phyloP scores from a whole-genome alignment of 2,113 vertebrate species.

The Lipophrys pholis region DNA sequence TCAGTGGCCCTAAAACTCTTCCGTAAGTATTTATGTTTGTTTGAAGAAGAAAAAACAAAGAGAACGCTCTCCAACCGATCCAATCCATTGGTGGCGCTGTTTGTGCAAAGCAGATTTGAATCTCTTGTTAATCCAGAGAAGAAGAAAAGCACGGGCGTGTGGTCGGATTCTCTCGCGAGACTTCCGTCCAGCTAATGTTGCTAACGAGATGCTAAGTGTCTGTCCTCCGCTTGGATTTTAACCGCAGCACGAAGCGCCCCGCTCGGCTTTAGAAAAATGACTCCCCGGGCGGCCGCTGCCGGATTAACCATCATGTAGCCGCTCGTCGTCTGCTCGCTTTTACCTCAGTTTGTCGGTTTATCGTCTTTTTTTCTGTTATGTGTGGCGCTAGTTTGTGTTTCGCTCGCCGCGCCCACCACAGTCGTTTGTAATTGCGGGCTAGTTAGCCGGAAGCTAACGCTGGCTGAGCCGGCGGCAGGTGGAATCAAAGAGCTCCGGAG shows the following conservation, averaged over 20 bases:
- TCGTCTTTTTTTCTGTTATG: slow-evolving; percentile 34
- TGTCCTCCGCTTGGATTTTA: neutral
- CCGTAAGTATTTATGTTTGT: too few species aligned
- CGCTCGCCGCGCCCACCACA: slow-evolving; percentile 69
- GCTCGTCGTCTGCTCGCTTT: neutral
- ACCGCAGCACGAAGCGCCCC: too few species aligned
- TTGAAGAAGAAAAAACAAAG: too few species aligned
- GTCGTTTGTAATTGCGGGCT: slow-evolving; percentile 48
- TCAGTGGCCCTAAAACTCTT: too few species aligned
- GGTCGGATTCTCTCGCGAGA: slow-evolving; percentile 58
- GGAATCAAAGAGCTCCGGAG: neutral
- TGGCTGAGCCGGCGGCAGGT: slow-evolving; percentile 33
- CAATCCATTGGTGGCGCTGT: too few species aligned
- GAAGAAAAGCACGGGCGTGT: too few species aligned
- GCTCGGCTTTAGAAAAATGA: too few species aligned
- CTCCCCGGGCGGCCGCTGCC: neutral
- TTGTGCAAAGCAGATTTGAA: too few species aligned
- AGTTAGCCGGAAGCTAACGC: slow-evolving; percentile 30
- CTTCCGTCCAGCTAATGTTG: too few species aligned
- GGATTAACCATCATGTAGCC: slow-evolving; percentile 61
- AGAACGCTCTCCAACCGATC: too few species aligned
- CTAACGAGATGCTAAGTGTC: too few species aligned
- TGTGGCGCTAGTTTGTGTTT: slow-evolving; percentile 58
- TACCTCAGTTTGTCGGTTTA: slow-evolving; percentile 34
- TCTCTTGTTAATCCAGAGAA: too few species aligned